Evolutionary conservation across 2,797 vertebrate genomes (phyloP), one percentile per base, ranked within the genome.

Genomic region (Chanos chanos): DNA sequence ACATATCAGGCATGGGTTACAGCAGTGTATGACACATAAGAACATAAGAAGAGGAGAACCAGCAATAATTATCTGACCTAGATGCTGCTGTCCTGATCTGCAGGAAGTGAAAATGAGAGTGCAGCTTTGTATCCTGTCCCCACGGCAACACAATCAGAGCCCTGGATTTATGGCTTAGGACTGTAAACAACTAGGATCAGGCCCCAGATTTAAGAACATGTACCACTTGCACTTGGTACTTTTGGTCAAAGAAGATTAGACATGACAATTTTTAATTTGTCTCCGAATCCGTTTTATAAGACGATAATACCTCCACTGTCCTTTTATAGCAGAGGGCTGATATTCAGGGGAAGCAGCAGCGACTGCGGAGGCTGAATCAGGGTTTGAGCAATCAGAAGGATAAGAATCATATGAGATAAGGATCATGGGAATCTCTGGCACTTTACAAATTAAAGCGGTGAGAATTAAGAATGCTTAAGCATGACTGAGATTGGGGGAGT

Each of bases 221-320:
- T 81, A 82, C 77, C 84, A 86, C 84, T 89, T 88, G 84, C 85
- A 85, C 83, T 77, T 76, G 72, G 71, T 61, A 68, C 81, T 81
- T 71, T 68, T 64, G 63, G 44, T 67, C 19, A 75, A 75, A 72
- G 73, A 70, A 77, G 87, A 89, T 90, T 89, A 89, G 78, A 83
- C 64, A 39, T 80, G 77, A 85, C 83, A 79, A 77, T 67, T 77
- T 87, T 87, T 89, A 81, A 89, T 89, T 88, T 88, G 85, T 82
- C 73, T 79, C 76, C 54, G 83, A 72, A 78, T 78, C 76, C 51
- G 71, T 64, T 66, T 64, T 61, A 76, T 82, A 85, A 88, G 79
- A 85, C 48, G 71, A 72, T 81, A 81, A 89, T 82, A 73, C 81
- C 63, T 16, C 47, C 37, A 53, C 60, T 67, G 66, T 52, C 61